These are phyloP conservation scores for Caenorhabditis afra DNA, from an alignment of 2,888 invertebrate species.

Conservation along the genomic window DNA sequence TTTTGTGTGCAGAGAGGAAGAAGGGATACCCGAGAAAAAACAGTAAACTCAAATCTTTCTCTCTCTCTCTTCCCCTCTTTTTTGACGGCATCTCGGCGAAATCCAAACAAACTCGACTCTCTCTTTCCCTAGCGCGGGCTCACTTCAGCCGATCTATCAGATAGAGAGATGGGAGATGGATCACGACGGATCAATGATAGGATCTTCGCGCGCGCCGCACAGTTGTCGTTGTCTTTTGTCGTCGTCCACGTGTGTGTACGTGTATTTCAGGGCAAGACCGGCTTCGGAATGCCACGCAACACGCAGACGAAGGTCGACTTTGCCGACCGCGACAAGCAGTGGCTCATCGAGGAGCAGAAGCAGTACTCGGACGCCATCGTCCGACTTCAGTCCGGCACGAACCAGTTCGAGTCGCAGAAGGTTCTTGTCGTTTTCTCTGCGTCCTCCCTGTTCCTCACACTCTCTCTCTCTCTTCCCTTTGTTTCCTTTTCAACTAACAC, in stretches of 20 bases:
- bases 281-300: constrained; percentile 78
- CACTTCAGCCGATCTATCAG: neutral
- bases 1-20: neutral
- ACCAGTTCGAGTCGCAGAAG: constrained; percentile 77
- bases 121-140: neutral
- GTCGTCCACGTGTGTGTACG: constrained; percentile 11
- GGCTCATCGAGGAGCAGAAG: constrained; percentile 71
- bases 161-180: neutral
- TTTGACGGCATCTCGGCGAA: constrained; percentile 27
- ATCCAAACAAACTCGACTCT: constrained; percentile 46
- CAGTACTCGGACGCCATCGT: constrained; percentile 74
- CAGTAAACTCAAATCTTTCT: constrained; percentile 31
- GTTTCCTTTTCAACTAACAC: constrained; percentile 2
- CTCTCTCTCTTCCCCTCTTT: neutral
- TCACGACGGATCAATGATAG: too few relatives aligned
- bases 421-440: constrained; percentile 39
- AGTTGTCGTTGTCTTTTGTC: constrained; percentile 25
- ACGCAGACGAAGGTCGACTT: constrained; percentile 75
- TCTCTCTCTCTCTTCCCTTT: neutral
- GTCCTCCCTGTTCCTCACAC: constrained; percentile 2
- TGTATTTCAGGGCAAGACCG: constrained; percentile 74
- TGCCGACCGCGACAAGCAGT: constrained; percentile 72
- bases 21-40: constrained; percentile 24
- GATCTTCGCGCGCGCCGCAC: too few relatives aligned
- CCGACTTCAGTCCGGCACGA: constrained; percentile 79